phyloP scores from a whole-genome alignment of 2,888 invertebrate genomes.

The Pristionchus exspectatus region DNA sequence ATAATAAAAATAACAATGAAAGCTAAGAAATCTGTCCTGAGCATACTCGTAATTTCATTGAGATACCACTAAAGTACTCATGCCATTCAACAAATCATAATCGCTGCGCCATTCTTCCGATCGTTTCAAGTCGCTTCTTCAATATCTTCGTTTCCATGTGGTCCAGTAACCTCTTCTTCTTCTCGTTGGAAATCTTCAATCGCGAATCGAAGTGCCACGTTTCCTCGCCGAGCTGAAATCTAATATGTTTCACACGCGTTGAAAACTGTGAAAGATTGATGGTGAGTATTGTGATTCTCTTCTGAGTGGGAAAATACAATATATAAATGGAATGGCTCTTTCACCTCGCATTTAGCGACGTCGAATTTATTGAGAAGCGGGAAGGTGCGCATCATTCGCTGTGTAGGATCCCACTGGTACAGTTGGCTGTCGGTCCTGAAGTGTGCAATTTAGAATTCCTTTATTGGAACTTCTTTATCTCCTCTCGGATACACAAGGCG shows the following conservation, averaged over 20 bases:
- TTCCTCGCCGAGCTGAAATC: neutral
- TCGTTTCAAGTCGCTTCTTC: neutral
- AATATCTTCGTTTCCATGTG: neutral
- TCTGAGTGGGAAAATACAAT: neutral
- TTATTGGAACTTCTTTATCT: no score
- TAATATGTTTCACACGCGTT: neutral
- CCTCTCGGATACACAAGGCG: no score
- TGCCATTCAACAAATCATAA: no score
- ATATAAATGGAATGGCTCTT: neutral
- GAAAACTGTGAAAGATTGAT: neutral
- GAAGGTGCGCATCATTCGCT: neutral
- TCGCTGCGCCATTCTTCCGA: neutral
- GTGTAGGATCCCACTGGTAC: neutral
- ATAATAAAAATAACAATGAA: no score
- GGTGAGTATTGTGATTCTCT: neutral
- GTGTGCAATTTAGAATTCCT: no score
- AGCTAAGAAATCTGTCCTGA: no score
- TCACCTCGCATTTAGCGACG: neutral
- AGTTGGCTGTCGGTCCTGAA: neutral
- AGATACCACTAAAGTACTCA: no score
- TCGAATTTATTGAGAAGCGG: neutral
- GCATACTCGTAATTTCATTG: no score
- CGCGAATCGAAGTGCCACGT: neutral
- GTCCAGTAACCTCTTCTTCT: neutral
- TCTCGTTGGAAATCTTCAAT: neutral